phyloP scores from a whole-genome alignment of 2,888 invertebrate species.

The Anorthoa munda region DNA sequence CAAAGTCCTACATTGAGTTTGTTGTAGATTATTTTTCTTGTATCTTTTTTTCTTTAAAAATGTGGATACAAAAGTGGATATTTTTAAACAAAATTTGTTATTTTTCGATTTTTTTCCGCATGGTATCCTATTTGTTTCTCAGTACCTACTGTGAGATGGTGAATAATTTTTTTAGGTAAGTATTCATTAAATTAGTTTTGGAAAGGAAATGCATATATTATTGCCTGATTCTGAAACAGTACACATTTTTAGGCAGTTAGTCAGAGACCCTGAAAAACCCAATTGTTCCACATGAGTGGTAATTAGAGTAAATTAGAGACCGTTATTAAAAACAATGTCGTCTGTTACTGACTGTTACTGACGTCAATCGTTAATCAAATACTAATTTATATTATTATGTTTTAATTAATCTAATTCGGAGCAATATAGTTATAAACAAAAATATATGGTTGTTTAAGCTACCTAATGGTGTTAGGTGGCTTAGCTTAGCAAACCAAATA shows the following conservation, averaged over 20 bases:
- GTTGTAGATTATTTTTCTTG: background rate
- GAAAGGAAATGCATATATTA: background rate
- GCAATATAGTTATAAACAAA: background rate
- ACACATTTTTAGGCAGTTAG: constrained; percentile 1
- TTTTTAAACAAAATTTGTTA: background rate
- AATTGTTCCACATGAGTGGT: background rate
- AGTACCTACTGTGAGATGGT: background rate
- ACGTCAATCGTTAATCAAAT: constrained; percentile 37
- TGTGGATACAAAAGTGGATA: background rate
- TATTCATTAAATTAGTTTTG: background rate
- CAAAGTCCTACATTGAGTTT: constrained; percentile 61
- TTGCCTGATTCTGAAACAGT: background rate
- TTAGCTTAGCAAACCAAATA: too few species aligned
- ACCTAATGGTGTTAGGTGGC: background rate
- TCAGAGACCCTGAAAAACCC: constrained; percentile 12
- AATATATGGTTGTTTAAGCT: background rate
- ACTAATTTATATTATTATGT: constrained; percentile 24
- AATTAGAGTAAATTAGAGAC: constrained; percentile 19
- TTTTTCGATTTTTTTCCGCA: background rate
- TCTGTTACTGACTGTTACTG: constrained; percentile 8
- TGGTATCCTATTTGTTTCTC: background rate
- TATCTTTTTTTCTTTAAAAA: background rate
- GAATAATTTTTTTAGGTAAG: background rate
- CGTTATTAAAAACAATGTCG: constrained; percentile 3
- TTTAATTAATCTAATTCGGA: constrained; percentile 2